These are phyloP conservation scores for Leucosticte australis DNA, from an alignment of 2,113 vertebrate genomes.

Conservation along the genomic window DNA sequence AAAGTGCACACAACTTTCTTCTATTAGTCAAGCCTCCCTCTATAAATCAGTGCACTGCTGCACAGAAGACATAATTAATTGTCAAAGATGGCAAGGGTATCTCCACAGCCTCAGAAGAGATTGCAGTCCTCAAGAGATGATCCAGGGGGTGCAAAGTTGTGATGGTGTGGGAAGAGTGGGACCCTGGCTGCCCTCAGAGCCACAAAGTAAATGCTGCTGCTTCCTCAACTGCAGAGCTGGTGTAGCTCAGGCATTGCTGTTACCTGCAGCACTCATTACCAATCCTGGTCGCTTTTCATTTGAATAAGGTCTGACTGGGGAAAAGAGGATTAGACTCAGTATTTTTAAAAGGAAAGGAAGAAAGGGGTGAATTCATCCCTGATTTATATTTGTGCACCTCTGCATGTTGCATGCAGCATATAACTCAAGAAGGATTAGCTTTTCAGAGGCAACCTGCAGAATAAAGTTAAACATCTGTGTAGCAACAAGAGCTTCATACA, in stretches of 20 bases:
- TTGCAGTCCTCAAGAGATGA: not conserved
- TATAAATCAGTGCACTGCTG: not conserved
- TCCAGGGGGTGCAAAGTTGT: not conserved
- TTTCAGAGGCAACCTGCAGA: not conserved
- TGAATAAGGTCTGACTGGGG: not conserved
- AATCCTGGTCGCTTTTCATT: not conserved
- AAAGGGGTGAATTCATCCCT: not conserved
- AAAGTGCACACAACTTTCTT: not conserved
- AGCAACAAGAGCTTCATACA: not conserved
- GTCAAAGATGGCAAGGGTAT: not conserved
- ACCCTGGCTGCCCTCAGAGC: not conserved
- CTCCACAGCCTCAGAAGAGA: not conserved
- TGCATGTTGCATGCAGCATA: not conserved
- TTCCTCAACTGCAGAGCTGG: not conserved
- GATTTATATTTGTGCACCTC: not conserved
- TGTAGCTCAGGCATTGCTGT: not conserved
- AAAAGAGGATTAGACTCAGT: not conserved
- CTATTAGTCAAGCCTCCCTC: not conserved
- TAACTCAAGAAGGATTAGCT: not conserved
- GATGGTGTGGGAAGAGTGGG: not conserved
- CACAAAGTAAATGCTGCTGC: not conserved
- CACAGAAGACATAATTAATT: not conserved
- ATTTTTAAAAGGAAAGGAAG: not conserved
- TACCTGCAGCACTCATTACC: not conserved
- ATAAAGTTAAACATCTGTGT: not conserved